Percentiles rank a stretch among this genome's conserved stretches.
These are phyloP conservation scores for Drosophila ustulata DNA, from an alignment of 2,888 invertebrate genomes.

Conservation along the genomic window DNA sequence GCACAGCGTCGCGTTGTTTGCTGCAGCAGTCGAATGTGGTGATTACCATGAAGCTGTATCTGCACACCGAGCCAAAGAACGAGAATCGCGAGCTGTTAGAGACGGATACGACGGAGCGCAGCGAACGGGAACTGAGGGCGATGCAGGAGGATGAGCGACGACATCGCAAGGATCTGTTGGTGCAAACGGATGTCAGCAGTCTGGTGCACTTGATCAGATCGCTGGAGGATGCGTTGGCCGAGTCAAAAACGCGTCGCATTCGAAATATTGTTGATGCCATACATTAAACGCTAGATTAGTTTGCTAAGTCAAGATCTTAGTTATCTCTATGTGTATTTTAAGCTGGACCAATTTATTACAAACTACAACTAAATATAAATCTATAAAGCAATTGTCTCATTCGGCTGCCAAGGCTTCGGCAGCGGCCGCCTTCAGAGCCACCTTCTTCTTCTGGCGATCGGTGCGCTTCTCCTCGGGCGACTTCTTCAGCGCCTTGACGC, in stretches of 20 bases:
- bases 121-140: slow-evolving; percentile 49
- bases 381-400: slow-evolving; percentile 33
- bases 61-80: slow-evolving; percentile 84
- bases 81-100: slow-evolving; percentile 83
- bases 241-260: slow-evolving; percentile 86
- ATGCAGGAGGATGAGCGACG: slow-evolving; percentile 79
- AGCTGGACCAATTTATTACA: slow-evolving; percentile 75
- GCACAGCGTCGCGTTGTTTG: slow-evolving; percentile 87
- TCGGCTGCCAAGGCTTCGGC: slow-evolving; percentile 59
- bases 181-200: slow-evolving; percentile 88
- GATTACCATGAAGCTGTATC: slow-evolving; percentile 87
- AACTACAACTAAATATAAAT: slow-evolving; percentile 60
- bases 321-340: slow-evolving; percentile 47
- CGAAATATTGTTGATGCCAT: slow-evolving; percentile 83
- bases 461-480: slow-evolving; percentile 89
- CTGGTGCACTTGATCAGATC: slow-evolving; percentile 87
- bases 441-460: slow-evolving; percentile 86
- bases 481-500: slow-evolving; percentile 95
- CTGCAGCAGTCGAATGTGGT: slow-evolving; percentile 87
- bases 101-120: slow-evolving; percentile 49
- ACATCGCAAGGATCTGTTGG: slow-evolving; percentile 84
- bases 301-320: slow-evolving; percentile 48
- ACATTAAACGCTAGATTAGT: slow-evolving; percentile 61
- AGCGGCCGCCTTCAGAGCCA: slow-evolving; percentile 75
- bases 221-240: slow-evolving; percentile 88